Conservation (phyloP, 2,113 vertebrate species). For the Riparia riparia region DNA sequence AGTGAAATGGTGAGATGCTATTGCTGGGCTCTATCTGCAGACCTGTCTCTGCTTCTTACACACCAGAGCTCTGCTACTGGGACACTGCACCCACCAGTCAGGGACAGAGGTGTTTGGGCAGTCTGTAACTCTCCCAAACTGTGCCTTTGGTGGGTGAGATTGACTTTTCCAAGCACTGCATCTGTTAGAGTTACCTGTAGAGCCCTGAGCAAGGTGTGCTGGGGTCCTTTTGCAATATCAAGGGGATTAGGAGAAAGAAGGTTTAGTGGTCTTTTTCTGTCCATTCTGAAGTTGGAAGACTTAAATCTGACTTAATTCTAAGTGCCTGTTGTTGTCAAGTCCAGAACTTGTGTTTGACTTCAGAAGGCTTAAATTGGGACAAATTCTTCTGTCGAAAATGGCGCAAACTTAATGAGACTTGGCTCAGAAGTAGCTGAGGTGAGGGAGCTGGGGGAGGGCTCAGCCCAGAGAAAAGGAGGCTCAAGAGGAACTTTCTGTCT, state of each 20-base stretch:
- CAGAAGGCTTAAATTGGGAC: not conserved
- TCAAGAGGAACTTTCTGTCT: not conserved
- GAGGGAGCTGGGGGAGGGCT: not conserved
- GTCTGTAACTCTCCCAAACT: not conserved
- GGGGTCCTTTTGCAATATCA: not conserved
- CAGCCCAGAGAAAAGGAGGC: not conserved
- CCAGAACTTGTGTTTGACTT: not conserved
- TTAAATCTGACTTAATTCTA: not conserved
- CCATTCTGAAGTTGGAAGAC: not conserved
- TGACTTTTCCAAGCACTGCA: not conserved
- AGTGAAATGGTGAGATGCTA: not conserved
- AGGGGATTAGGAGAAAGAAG: not conserved
- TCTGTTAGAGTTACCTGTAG: not conserved
- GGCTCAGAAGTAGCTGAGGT: not conserved
- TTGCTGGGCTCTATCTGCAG: not conserved
- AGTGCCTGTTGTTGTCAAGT: not conserved
- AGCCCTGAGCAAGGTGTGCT: not conserved
- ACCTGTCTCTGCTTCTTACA: not conserved
- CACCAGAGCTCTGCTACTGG: not conserved
- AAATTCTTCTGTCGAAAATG: not conserved
- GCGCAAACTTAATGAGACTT: not conserved
- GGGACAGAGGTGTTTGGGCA: not conserved
- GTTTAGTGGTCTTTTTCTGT: not conserved
- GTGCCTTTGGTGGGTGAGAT: not conserved
- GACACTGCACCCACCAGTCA: not conserved